Evolutionary conservation across 1,140 invertebrate genomes (phyloP).

Genomic region (Leguminivora glycinivorella): DNA sequence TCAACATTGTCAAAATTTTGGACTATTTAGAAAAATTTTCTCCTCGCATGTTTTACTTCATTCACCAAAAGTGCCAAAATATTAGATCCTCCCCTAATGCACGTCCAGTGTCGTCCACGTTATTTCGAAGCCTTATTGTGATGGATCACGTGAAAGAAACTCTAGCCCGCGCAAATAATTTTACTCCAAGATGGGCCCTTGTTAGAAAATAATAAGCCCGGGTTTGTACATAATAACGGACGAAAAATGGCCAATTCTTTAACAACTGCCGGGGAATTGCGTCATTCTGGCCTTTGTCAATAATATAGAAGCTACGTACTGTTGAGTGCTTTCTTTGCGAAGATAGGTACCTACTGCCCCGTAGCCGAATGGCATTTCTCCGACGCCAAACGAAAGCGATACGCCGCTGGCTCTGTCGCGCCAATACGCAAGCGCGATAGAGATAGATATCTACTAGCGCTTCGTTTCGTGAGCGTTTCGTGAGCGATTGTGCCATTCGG

Average conservation of each 20-base stretch:
- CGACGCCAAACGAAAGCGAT: too few relatives aligned
- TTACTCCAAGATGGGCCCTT: not conserved
- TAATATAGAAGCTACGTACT: conserved; percentile 1
- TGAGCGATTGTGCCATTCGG: too few relatives aligned
- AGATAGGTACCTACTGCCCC: too few relatives aligned
- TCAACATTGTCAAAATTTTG: too few relatives aligned
- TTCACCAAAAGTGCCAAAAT: not conserved
- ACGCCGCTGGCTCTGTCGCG: too few relatives aligned
- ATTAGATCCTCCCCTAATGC: not conserved
- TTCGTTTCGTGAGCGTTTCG: too few relatives aligned
- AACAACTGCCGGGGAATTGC: not conserved
- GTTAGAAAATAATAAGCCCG: conserved; percentile 11
- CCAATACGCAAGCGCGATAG: too few relatives aligned
- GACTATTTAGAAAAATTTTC: too few relatives aligned
- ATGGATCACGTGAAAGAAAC: not conserved
- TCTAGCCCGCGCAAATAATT: not conserved
- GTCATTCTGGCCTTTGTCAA: not conserved
- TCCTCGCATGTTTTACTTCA: not conserved
- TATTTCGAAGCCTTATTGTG: not conserved
- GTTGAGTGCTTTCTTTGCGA: not conserved
- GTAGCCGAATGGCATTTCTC: too few relatives aligned
- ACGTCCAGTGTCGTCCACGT: not conserved
- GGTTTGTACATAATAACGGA: not conserved
- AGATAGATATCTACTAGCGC: too few relatives aligned
- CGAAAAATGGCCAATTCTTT: conserved; percentile 7